A percentile compares a stretch with the other conserved stretches of the same genome.
These are phyloP conservation scores for Tenualosa ilisha DNA, from an alignment of 2,797 vertebrate genomes.

Conservation along the genomic window DNA sequence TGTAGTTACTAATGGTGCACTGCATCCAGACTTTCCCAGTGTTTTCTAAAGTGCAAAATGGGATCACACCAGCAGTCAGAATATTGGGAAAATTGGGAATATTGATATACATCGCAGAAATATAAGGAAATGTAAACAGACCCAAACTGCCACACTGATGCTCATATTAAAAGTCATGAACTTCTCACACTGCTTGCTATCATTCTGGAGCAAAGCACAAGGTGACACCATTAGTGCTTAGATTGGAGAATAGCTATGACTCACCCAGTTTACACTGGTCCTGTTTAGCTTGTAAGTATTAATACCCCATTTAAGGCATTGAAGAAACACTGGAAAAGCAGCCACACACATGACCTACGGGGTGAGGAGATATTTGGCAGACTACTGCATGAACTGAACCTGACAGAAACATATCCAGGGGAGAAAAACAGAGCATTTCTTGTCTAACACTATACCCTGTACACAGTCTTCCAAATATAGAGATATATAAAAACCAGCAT, in stretches of 20 bases:
- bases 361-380: not conserved
- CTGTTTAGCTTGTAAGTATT: not conserved
- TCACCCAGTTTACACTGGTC: not conserved
- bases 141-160: not conserved
- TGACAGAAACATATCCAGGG: not conserved
- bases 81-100: not conserved
- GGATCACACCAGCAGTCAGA: not conserved
- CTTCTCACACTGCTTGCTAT: not conserved
- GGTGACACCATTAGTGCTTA: not conserved
- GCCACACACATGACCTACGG: not conserved
- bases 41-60: not conserved
- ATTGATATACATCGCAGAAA: not conserved
- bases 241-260: not conserved
- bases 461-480: conserved; percentile 24
- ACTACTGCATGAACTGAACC: not conserved
- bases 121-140: not conserved
- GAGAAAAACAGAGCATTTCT: not conserved
- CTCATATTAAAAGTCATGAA: not conserved
- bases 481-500: conserved; percentile 6
- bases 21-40: not conserved
- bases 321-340: not conserved
- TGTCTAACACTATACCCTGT: conserved; percentile 24
- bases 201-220: not conserved
- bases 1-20: not conserved
- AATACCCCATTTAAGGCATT: not conserved